Evolutionary conservation across 2,888 invertebrate species (phyloP).

Genomic region (Caenorhabditis sp.): DNA sequence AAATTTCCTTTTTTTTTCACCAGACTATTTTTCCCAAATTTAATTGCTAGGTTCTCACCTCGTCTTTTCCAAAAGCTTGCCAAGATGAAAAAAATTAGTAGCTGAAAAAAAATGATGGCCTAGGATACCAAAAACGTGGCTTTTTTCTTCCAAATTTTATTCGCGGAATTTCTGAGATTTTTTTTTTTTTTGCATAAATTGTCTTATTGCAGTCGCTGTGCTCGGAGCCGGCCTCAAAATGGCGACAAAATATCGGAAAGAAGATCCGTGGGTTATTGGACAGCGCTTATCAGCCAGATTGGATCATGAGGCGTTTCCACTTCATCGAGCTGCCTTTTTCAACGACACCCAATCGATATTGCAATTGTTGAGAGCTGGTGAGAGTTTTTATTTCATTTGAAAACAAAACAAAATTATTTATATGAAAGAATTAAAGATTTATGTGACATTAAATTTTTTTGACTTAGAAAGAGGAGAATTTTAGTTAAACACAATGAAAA

Average conservation of each 20-base stretch:
- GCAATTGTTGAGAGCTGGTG: conserved; percentile 50
- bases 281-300: conserved; percentile 35
- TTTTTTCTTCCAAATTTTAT: neutral
- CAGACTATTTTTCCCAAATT: no score
- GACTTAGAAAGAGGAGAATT: no score
- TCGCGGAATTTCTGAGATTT: neutral
- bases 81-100: no score
- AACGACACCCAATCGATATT: conserved; percentile 61
- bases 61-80: no score
- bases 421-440: neutral
- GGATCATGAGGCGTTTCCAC: conserved; percentile 54
- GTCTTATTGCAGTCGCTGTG: neutral
- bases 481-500: no score
- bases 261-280: conserved; percentile 33
- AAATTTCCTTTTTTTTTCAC: neutral
- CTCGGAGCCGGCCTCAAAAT: conserved; percentile 6
- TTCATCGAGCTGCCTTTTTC: conserved; percentile 67
- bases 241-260: conserved; percentile 31
- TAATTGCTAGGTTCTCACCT: no score
- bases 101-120: neutral
- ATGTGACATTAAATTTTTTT: no score
- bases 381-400: neutral
- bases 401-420: conserved; percentile 3
- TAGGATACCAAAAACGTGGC: neutral
- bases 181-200: no score